Evolutionary conservation across 2,113 vertebrate genomes (phyloP).

Genomic region (Misgurnus mizolepis): DNA sequence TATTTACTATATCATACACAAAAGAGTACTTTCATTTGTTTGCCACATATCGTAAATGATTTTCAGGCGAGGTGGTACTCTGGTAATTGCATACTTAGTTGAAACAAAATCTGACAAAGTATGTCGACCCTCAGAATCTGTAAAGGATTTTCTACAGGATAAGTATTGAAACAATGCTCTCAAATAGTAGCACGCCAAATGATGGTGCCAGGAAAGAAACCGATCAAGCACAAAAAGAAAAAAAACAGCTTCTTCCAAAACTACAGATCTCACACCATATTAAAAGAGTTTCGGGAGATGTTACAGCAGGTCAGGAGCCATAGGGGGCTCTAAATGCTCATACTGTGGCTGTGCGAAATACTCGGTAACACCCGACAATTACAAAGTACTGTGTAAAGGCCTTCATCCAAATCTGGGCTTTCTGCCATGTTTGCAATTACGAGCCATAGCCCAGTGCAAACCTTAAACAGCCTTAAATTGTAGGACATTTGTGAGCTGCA

Average conservation of each 20-base stretch:
- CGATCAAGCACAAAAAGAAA: background rate
- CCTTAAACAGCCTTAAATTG: conserved; percentile 21
- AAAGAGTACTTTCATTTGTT: too few relatives aligned
- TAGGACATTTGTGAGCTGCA: conserved; percentile 5
- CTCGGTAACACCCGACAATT: background rate
- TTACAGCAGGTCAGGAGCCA: background rate
- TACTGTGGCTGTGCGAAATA: conserved; percentile 12
- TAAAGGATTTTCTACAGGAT: background rate
- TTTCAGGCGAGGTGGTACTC: too few relatives aligned
- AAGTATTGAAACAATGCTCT: background rate
- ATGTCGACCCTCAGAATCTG: too few relatives aligned
- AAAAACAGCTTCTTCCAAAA: background rate
- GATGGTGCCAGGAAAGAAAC: background rate
- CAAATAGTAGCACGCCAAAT: too few relatives aligned
- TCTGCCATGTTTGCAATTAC: conserved; percentile 40
- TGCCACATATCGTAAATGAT: too few relatives aligned
- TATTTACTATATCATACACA: too few relatives aligned
- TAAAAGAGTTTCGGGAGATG: background rate
- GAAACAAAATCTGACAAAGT: too few relatives aligned
- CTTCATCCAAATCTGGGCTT: conserved; percentile 27
- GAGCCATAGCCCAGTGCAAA: conserved; percentile 14
- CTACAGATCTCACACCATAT: background rate
- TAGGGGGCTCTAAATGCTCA: conserved; percentile 8
- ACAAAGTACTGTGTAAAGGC: conserved; percentile 8
- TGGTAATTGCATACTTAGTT: too few relatives aligned